Evolutionary conservation across 2,888 invertebrate species (phyloP).

Genomic region (Proisotoma minuta): DNA sequence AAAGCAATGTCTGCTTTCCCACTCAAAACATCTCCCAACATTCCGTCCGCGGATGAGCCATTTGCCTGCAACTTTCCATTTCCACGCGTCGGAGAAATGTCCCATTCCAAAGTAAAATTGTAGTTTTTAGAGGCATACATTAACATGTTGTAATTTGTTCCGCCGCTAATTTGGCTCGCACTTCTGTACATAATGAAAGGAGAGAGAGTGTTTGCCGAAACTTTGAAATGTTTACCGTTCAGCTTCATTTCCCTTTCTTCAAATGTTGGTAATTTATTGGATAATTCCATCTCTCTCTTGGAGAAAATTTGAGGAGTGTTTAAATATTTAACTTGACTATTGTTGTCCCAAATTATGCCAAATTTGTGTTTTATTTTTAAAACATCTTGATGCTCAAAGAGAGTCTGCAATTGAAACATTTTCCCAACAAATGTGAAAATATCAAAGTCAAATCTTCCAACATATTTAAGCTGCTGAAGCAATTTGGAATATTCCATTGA

Average conservation of each 20-base stretch:
- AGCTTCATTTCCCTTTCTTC: neutral
- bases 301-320: slow-evolving; percentile 16
- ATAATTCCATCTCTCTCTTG: slow-evolving; percentile 14
- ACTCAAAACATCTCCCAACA: slow-evolving; percentile 33
- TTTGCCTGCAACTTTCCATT: slow-evolving; percentile 24
- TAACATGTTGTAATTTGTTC: slow-evolving; percentile 34
- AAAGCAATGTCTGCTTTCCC: slow-evolving; percentile 33
- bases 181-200: slow-evolving; percentile 28
- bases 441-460: slow-evolving; percentile 17
- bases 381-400: slow-evolving; percentile 9
- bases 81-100: slow-evolving; percentile 27
- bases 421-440: slow-evolving; percentile 10
- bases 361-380: slow-evolving; percentile 10
- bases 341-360: slow-evolving; percentile 10
- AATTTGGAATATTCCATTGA: too few relatives aligned
- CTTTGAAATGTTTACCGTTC: slow-evolving; percentile 20
- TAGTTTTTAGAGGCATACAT: slow-evolving; percentile 14
- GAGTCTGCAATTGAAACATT: slow-evolving; percentile 1
- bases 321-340: neutral
- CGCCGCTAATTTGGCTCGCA: slow-evolving; percentile 16
- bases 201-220: slow-evolving; percentile 28
- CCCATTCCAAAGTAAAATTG: slow-evolving; percentile 34
- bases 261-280: neutral
- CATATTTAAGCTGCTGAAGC: neutral
- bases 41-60: slow-evolving; percentile 28